Percentiles rank a stretch among this genome's conserved stretches.
Conservation (phyloP, 2,113 vertebrate genomes). For the Clinocottus analis region DNA sequence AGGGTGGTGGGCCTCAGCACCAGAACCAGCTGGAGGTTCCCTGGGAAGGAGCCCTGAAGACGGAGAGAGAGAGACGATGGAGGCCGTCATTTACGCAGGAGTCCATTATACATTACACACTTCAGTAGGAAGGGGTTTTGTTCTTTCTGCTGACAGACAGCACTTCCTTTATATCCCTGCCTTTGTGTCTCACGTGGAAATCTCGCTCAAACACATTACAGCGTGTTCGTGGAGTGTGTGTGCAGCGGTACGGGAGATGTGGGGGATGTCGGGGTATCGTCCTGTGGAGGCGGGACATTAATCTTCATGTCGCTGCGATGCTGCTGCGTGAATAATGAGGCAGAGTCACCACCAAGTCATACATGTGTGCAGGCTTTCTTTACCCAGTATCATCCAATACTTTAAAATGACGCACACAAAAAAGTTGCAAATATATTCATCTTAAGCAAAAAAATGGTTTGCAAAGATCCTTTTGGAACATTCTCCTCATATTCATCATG, state of each 20-base stretch:
- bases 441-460: not conserved
- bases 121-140: constrained; percentile 4
- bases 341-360: not conserved
- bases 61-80: constrained; percentile 8
- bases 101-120: constrained; percentile 17
- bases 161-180: not conserved
- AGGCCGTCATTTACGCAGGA: not conserved
- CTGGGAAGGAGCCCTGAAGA: constrained; percentile 95
- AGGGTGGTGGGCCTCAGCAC: constrained; percentile 93
- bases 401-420: not conserved
- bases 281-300: constrained; percentile 47
- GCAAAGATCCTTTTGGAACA: not conserved
- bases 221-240: not conserved
- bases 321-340: constrained; percentile 38
- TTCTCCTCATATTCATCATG: constrained; percentile 8
- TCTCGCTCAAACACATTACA: constrained; percentile 19
- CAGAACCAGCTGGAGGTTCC: constrained; percentile 95
- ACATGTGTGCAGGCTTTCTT: constrained; percentile 12
- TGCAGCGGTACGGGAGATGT: not conserved
- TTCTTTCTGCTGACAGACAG: constrained; percentile 15
- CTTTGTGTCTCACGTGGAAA: constrained; percentile 39
- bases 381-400: not conserved
- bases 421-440: not conserved
- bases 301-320: constrained; percentile 41
- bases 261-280: constrained; percentile 19